Evolutionary conservation across 2,113 vertebrate species (phyloP).

Genomic region (Chamaea fasciata): DNA sequence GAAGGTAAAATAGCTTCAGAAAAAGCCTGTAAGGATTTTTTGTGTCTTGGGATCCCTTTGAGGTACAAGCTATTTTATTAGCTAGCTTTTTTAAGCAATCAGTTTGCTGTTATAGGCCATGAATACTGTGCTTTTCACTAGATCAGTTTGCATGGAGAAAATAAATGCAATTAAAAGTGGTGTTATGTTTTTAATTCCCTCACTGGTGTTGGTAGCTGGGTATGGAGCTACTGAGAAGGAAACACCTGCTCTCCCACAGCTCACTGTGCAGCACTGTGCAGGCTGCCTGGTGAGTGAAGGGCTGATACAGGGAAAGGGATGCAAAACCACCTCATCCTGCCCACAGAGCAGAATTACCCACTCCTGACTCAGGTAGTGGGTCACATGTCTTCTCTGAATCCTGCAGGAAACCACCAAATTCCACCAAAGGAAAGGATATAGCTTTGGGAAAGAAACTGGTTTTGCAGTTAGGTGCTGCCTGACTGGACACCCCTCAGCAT

Average conservation of each 20-base stretch:
- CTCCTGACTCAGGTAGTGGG: background rate
- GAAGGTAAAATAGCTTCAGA: background rate
- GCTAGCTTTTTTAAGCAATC: background rate
- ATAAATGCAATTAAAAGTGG: background rate
- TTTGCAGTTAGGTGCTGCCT: background rate
- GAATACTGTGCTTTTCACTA: background rate
- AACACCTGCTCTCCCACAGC: background rate
- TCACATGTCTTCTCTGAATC: rapidly evolving
- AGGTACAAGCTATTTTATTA: background rate
- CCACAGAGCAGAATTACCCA: background rate
- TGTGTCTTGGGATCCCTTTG: background rate
- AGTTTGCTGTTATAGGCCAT: background rate
- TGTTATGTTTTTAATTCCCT: background rate
- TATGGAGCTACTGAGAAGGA: background rate
- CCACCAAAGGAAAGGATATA: background rate
- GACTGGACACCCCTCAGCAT: background rate
- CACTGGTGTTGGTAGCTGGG: background rate
- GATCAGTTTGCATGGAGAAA: background rate
- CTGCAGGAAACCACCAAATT: background rate
- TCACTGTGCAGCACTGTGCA: background rate
- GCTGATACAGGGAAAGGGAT: background rate
- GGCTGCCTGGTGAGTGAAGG: background rate
- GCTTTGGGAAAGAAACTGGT: background rate
- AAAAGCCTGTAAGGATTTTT: background rate
- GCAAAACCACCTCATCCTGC: background rate